phyloP scores from a whole-genome alignment of 2,888 invertebrate genomes.

The Lepidochrysops patricia region DNA sequence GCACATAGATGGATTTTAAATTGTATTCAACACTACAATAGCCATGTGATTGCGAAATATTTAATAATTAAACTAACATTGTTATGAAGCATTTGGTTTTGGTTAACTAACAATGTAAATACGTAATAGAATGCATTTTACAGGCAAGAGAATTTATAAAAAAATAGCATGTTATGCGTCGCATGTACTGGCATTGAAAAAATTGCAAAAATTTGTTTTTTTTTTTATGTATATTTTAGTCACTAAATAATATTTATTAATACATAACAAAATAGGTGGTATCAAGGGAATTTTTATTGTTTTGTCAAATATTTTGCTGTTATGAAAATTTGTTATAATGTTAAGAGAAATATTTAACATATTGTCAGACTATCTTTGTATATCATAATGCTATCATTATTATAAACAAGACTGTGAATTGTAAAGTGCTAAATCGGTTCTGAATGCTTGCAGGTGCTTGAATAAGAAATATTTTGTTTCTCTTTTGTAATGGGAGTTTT shows the following conservation, averaged over 20 bases:
- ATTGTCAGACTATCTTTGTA: not conserved
- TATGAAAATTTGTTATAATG: not conserved
- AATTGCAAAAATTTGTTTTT: not conserved
- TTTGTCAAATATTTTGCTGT: not conserved
- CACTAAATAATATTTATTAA: too few relatives aligned
- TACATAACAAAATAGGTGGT: not conserved
- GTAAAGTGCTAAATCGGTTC: slow-evolving; percentile 5
- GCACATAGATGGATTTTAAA: not conserved
- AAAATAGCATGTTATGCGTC: slow-evolving; percentile 3
- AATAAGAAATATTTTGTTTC: not conserved
- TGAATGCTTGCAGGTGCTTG: slow-evolving; percentile 4
- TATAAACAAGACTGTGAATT: not conserved
- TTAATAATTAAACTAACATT: not conserved
- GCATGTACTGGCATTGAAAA: not conserved
- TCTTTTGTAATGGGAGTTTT: slow-evolving; percentile 8
- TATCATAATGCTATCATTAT: slow-evolving; percentile 3
- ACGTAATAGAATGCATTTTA: not conserved
- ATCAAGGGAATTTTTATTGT: not conserved
- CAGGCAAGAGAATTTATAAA: not conserved
- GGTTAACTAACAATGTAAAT: not conserved
- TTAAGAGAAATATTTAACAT: slow-evolving; percentile 14
- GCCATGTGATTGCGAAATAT: not conserved
- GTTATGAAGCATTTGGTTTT: not conserved
- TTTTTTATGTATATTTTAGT: too few relatives aligned
- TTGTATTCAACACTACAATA: not conserved